These are phyloP conservation scores for Ctenodactylus gundi DNA, from an alignment of 2,113 vertebrate genomes.

Conservation along the genomic window DNA sequence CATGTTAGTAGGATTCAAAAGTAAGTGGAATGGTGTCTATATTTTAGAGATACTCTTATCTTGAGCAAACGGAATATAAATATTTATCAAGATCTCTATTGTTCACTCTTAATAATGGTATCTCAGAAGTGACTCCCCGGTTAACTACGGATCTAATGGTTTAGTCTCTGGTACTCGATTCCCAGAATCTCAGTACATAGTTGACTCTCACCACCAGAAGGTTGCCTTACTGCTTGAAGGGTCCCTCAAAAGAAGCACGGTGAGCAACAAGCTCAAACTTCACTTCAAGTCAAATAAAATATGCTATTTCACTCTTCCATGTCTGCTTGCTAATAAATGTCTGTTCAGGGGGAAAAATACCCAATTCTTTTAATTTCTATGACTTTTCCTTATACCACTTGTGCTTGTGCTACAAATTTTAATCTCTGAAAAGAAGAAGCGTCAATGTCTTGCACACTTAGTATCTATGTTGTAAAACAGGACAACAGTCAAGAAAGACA, in stretches of 20 bases:
- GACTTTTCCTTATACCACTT: not conserved
- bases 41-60: not conserved
- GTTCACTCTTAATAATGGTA: not conserved
- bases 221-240: not conserved
- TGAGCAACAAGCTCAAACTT: not conserved
- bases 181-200: not conserved
- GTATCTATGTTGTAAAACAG: not conserved
- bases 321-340: not conserved
- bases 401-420: too few relatives aligned
- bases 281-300: not conserved
- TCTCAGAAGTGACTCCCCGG: not conserved
- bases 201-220: not conserved
- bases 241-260: not conserved
- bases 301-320: not conserved
- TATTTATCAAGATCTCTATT: not conserved
- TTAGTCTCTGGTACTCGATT: not conserved
- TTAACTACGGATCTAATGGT: not conserved
- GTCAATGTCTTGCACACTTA: not conserved
- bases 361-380: not conserved
- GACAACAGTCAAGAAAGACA: slow-evolving; percentile 47
- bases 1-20: not conserved
- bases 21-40: not conserved
- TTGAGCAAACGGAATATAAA: not conserved
- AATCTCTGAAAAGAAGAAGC: not conserved
- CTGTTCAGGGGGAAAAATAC: not conserved